A percentile compares a stretch with the other conserved stretches of the same genome.
Conservation (phyloP, 1,140 invertebrate species). For the Euglossa dilemma region DNA sequence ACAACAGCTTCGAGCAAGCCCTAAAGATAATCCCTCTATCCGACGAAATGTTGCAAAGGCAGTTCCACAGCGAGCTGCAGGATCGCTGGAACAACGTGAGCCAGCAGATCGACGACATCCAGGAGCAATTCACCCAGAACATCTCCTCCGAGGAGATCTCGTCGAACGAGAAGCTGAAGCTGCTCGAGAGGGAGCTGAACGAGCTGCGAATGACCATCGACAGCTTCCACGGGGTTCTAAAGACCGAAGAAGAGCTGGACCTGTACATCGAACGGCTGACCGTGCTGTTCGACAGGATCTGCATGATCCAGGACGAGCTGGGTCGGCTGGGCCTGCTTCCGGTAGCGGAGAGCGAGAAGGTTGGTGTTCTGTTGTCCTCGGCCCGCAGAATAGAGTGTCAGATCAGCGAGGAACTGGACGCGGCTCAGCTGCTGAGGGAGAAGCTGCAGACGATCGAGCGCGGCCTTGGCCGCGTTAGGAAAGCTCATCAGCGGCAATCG, state of each 20-base stretch:
- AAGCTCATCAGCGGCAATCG: slow-evolving; percentile 86
- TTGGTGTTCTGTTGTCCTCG: slow-evolving; percentile 86
- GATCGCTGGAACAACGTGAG: slow-evolving; percentile 89
- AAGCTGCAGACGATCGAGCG: slow-evolving; percentile 87
- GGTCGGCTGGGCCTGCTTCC: slow-evolving; percentile 88
- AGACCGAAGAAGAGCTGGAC: slow-evolving; percentile 90
- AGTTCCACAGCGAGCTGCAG: slow-evolving; percentile 89
- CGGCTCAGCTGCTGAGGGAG: slow-evolving; percentile 87
- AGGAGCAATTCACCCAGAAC: slow-evolving; percentile 85
- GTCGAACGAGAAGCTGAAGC: slow-evolving; percentile 87
- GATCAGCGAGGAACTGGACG: slow-evolving; percentile 89
- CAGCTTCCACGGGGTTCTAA: slow-evolving; percentile 88
- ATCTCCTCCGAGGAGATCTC: slow-evolving; percentile 88
- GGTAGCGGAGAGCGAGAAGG: slow-evolving; percentile 88
- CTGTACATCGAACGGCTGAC: slow-evolving; percentile 90
- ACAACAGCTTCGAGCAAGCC: slow-evolving; percentile 88
- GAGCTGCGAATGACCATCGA: slow-evolving; percentile 87
- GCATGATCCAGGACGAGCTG: slow-evolving; percentile 90
- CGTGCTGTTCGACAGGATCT: slow-evolving; percentile 88
- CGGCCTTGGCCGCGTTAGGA: slow-evolving; percentile 86
- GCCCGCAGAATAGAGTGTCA: slow-evolving; percentile 87
- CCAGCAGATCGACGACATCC: slow-evolving; percentile 85
- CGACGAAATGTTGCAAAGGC: slow-evolving; percentile 91
- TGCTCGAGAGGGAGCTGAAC: slow-evolving; percentile 88
- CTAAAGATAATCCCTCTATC: slow-evolving; percentile 89